Percentiles rank a stretch among this genome's conserved stretches.
These are phyloP conservation scores for Pelobates cultripes DNA, from an alignment of 2,797 vertebrate species.

Conservation along the genomic window DNA sequence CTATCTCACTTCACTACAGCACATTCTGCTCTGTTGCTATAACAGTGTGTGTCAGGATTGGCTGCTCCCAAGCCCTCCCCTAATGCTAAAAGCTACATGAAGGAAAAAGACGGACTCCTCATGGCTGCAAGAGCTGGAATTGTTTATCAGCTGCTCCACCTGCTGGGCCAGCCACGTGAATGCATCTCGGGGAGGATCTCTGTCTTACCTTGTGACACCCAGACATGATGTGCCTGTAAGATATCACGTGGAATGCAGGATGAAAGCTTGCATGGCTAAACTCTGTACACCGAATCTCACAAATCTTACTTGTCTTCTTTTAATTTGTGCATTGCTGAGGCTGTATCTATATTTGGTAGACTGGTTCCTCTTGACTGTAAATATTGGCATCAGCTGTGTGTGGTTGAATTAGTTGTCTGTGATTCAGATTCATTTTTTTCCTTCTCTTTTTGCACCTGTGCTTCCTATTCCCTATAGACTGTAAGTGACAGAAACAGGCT, in stretches of 20 bases:
- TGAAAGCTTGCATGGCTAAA: not conserved
- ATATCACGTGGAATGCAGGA: not conserved
- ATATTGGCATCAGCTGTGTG: not conserved
- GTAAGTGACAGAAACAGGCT: not conserved
- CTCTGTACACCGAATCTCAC: not conserved
- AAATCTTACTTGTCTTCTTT: not conserved
- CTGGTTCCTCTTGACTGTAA: not conserved
- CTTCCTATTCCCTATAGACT: not conserved
- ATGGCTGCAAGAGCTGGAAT: constrained; percentile 15
- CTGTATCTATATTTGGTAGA: not conserved
- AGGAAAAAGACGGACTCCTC: constrained; percentile 68
- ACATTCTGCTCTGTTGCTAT: constrained; percentile 75
- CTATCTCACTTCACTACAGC: constrained; percentile 72
- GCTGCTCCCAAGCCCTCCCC: constrained; percentile 72
- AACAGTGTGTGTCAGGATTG: constrained; percentile 71
- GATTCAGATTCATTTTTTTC: not conserved
- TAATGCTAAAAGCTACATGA: constrained; percentile 64
- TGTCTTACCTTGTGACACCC: not conserved
- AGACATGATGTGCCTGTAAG: not conserved
- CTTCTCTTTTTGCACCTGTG: not conserved
- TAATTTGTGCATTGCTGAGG: not conserved
- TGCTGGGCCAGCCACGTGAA: constrained; percentile 62
- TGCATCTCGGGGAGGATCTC: constrained; percentile 5
- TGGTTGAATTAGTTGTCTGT: not conserved
- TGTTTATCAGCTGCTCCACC: constrained; percentile 64